Conservation (phyloP, 1,140 invertebrate species). For the Drosophila persimilis region DNA sequence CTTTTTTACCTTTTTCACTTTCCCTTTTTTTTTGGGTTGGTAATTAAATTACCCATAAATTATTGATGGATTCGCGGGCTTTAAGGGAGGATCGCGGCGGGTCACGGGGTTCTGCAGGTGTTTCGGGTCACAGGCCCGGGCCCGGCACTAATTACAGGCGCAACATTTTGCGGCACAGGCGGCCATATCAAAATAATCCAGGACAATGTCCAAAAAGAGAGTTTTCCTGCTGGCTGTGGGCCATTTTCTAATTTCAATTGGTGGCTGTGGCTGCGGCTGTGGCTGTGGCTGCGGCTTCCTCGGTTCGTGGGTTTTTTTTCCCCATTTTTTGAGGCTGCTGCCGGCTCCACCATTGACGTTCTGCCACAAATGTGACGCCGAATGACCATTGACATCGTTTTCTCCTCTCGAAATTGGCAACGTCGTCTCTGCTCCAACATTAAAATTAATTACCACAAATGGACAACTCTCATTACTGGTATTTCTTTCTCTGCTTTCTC, state of each 20-base stretch:
- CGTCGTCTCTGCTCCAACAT: slow-evolving; percentile 44
- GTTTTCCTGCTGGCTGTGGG: slow-evolving; percentile 27
- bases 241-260: slow-evolving; percentile 68
- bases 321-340: slow-evolving; percentile 6
- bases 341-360: slow-evolving; percentile 30
- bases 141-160: slow-evolving; percentile 50
- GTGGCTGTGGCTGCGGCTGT: background rate
- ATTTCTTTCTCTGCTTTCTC: slow-evolving; percentile 29
- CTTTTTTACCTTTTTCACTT: slow-evolving; percentile 4
- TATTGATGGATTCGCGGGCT: slow-evolving; percentile 22
- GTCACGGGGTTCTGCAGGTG: slow-evolving; percentile 32
- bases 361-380: slow-evolving; percentile 40
- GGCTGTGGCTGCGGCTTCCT: slow-evolving; percentile 17
- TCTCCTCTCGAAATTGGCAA: slow-evolving; percentile 18
- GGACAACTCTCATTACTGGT: slow-evolving; percentile 65
- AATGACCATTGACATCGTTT: slow-evolving; percentile 52
- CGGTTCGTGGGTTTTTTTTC: slow-evolving; percentile 13
- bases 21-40: slow-evolving; percentile 15
- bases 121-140: slow-evolving; percentile 24
- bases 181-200: slow-evolving; percentile 21
- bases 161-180: background rate
- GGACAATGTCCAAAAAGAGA: slow-evolving; percentile 33
- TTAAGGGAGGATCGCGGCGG: background rate
- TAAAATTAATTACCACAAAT: slow-evolving; percentile 80
- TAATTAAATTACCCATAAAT: slow-evolving; percentile 63